A percentile compares a stretch with the other conserved stretches of the same genome.
These are phyloP conservation scores for Heterochromis multidens DNA, from an alignment of 2,113 vertebrate species.

Conservation along the genomic window DNA sequence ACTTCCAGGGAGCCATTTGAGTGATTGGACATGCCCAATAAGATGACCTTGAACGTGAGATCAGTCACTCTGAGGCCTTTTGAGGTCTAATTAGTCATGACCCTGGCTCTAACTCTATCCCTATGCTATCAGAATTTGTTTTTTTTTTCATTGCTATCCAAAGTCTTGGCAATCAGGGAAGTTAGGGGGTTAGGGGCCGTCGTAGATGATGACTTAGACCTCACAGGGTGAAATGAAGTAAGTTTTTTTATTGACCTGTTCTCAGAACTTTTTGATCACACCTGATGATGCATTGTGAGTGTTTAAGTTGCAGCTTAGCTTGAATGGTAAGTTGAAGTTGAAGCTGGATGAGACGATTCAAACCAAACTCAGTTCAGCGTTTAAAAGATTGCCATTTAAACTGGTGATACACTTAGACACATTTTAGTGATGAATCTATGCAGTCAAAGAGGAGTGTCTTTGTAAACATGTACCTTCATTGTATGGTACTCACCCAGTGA, in stretches of 20 bases:
- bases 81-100: background rate
- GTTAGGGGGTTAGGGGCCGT: background rate
- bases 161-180: background rate
- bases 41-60: background rate
- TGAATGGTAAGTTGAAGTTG: too few species aligned
- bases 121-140: background rate
- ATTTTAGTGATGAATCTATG: background rate
- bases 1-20: background rate
- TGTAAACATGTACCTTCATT: background rate
- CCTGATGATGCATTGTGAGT: too few species aligned
- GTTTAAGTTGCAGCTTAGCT: too few species aligned
- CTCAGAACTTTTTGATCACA: background rate
- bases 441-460: background rate
- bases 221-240: background rate
- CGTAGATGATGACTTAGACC: background rate
- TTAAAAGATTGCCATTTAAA: background rate
- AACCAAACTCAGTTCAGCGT: background rate
- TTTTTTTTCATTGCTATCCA: background rate
- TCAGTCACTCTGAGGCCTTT: background rate
- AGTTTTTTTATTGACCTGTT: background rate
- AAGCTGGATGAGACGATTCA: too few species aligned
- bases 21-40: background rate
- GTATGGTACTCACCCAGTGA: conserved; percentile 83
- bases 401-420: background rate
- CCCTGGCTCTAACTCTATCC: background rate